Evolutionary conservation across 2,888 invertebrate genomes (phyloP), one percentile per base, ranked within the genome.

Genomic region (Drosophila prolongata): DNA sequence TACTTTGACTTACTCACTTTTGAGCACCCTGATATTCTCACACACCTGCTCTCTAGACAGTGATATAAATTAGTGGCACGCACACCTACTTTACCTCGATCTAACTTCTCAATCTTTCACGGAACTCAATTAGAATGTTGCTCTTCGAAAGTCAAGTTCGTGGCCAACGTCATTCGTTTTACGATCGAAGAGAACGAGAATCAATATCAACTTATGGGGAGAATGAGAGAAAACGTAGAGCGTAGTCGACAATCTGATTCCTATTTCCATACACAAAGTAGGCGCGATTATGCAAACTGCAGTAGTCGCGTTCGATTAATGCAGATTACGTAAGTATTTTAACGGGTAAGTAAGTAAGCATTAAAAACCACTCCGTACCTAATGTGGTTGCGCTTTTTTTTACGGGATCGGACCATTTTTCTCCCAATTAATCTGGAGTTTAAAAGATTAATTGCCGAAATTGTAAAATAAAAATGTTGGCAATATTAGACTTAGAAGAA

Each of bases 111-210:
- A 65, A 52, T 65, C 50, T 24, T 30, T 30, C 64, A 50, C 27
- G 16, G 11, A 49, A 27, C 37, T 30, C 34, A 30, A 59, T 27
- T 43, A 27, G 11, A 30, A n/a, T 24, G 43, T 13, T 11, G 37
- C 16, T 65, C 16, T 42, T 16, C 19, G 34, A 46, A 53, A 53
- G 44, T 53, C 67, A 66, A 52, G 65, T 65, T 65, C 67, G 67
- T 65, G 44, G 38, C 46, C 40, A 65, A 53, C 46, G 67, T 66
- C 67, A 65, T 65, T 66, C 34, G 65, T 35, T 65, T 52, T 19
- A 1, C 19, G 19, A 38, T 64, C 42, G 11, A 5, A 38, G 47
- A 14, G 24, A 42, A 11, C 6, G 43, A 34, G 14, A 43, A 16
- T 54, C 43, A 16, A 34, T 13, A 19, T 35, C 16, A 24, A n/a